These are phyloP conservation scores for Cotesia congregata DNA, from an alignment of 2,888 invertebrate species.

Conservation along the genomic window DNA sequence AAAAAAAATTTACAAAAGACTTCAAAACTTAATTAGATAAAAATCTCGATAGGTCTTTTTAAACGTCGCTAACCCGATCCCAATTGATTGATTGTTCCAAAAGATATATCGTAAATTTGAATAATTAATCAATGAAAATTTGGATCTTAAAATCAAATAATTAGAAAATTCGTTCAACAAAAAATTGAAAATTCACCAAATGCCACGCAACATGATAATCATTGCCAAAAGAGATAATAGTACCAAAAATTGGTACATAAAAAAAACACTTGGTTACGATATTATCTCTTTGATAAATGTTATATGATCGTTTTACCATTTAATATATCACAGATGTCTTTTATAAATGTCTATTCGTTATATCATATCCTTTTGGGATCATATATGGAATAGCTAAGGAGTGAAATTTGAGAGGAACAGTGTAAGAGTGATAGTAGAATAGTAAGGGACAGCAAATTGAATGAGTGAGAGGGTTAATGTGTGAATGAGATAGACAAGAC, in stretches of 20 bases:
- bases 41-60: too few relatives aligned
- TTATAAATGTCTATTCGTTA: slow-evolving; percentile 43
- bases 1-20: too few relatives aligned
- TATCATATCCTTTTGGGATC: slow-evolving; percentile 44
- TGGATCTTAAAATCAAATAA: too few relatives aligned
- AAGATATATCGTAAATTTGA: too few relatives aligned
- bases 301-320: slow-evolving; percentile 38
- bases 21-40: too few relatives aligned
- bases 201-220: too few relatives aligned
- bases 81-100: too few relatives aligned
- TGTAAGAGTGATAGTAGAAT: background rate
- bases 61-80: too few relatives aligned
- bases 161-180: too few relatives aligned
- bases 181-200: too few relatives aligned
- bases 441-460: background rate
- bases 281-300: slow-evolving; percentile 42
- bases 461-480: slow-evolving; percentile 1
- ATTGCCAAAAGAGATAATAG: too few relatives aligned
- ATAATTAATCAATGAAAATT: too few relatives aligned
- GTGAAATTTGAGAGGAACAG: background rate
- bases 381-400: background rate
- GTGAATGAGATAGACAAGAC: background rate
- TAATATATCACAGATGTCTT: slow-evolving; percentile 46
- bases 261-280: slow-evolving; percentile 38
- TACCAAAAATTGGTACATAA: background rate